These are phyloP conservation scores for Drosophila subpulchrella DNA, from an alignment of 1,140 invertebrate genomes.

Conservation along the genomic window DNA sequence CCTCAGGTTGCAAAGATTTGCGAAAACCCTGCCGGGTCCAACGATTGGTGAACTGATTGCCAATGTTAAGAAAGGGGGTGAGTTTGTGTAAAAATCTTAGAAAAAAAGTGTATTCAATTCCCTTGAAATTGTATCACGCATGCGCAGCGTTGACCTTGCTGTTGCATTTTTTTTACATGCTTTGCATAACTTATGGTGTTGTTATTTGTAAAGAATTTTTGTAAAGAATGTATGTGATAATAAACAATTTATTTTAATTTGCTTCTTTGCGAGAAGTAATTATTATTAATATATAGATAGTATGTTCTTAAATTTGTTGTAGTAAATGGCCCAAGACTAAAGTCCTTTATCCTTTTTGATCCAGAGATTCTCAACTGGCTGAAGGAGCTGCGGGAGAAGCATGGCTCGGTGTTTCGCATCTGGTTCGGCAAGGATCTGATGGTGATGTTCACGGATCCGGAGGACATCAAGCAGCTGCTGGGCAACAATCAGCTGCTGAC, in stretches of 20 bases:
- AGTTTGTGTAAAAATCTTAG: constrained; percentile 6
- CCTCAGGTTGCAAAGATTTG: constrained; percentile 57
- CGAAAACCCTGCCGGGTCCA: constrained; percentile 66
- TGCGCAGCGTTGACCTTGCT: constrained; percentile 17
- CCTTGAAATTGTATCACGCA: constrained; percentile 11
- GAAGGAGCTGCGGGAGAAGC: constrained; percentile 53
- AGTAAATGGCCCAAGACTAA: too few relatives aligned
- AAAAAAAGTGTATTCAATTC: not conserved
- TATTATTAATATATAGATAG: too few relatives aligned
- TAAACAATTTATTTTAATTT: too few relatives aligned
- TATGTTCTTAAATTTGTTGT: too few relatives aligned
- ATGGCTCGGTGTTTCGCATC: constrained; percentile 76
- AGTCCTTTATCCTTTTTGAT: not conserved
- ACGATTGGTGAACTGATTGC: constrained; percentile 64
- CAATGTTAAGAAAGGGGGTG: constrained; percentile 77
- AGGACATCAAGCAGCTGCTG: constrained; percentile 85
- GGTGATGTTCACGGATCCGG: constrained; percentile 74
- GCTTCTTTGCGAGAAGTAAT: too few relatives aligned
- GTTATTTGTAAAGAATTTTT: not conserved
- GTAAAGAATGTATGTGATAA: too few relatives aligned
- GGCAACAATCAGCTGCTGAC: constrained; percentile 87
- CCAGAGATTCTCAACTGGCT: constrained; percentile 63
- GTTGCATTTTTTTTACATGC: not conserved
- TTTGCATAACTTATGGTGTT: not conserved
- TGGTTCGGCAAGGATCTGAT: constrained; percentile 81